These are phyloP conservation scores for Pelodiscus sinensis DNA, from an alignment of 2,113 vertebrate species.

Conservation along the genomic window DNA sequence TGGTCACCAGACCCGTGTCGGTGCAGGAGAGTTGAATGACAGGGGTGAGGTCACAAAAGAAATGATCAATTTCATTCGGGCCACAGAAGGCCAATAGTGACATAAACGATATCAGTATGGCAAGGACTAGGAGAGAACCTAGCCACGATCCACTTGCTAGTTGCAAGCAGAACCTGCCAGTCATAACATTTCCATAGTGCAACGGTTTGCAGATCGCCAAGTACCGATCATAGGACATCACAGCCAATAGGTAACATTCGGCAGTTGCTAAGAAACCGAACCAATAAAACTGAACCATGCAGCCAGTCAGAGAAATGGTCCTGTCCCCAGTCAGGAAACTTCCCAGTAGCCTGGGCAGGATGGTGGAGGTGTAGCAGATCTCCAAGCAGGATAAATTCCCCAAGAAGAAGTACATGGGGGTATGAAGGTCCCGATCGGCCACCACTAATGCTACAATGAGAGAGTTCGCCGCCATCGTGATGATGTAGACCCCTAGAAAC, in stretches of 20 bases:
- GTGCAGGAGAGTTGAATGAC: not conserved
- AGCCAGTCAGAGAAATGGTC: not conserved
- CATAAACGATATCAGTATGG: slow-evolving; percentile 2
- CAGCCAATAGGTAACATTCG: slow-evolving; percentile 25
- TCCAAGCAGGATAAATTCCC: slow-evolving; percentile 30
- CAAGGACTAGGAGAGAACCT: not conserved
- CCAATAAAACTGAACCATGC: slow-evolving; percentile 6
- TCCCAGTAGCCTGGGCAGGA: slow-evolving; percentile 20
- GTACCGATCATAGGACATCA: slow-evolving; percentile 26
- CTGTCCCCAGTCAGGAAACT: not conserved
- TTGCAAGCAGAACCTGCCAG: not conserved
- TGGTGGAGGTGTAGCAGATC: slow-evolving; percentile 8
- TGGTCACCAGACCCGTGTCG: not conserved
- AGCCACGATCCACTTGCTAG: not conserved
- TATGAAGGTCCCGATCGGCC: not conserved
- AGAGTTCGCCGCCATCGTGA: not conserved
- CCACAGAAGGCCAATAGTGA: not conserved
- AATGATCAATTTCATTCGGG: not conserved
- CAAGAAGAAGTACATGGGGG: slow-evolving; percentile 48
- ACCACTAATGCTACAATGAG: not conserved
- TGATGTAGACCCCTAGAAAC: not conserved
- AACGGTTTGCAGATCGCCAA: slow-evolving; percentile 22
- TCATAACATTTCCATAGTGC: slow-evolving; percentile 12
- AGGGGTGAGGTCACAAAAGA: not conserved
- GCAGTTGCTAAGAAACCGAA: slow-evolving; percentile 18